Conservation (phyloP, 2,113 vertebrate genomes). For the Prinia subflava region DNA sequence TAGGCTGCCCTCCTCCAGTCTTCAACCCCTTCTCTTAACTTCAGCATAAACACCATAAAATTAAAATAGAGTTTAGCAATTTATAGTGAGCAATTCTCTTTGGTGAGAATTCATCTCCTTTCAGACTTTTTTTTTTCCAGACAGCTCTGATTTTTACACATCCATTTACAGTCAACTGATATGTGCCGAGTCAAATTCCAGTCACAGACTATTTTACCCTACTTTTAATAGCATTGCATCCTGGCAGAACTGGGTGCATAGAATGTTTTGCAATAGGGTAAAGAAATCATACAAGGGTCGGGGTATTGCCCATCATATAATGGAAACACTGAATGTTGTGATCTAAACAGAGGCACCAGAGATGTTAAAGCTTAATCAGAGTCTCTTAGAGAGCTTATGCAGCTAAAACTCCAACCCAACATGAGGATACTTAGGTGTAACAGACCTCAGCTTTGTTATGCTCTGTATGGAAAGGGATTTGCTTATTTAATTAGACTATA, state of each 20-base stretch:
- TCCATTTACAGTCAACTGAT: background rate
- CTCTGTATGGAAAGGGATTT: background rate
- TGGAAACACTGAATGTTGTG: background rate
- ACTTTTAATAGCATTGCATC: background rate
- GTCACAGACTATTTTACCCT: background rate
- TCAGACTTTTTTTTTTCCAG: background rate
- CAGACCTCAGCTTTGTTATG: background rate
- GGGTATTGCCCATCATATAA: fast-evolving
- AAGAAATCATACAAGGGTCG: background rate
- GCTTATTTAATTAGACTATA: background rate
- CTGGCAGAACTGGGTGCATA: background rate
- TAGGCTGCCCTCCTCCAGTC: background rate
- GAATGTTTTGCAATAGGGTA: background rate
- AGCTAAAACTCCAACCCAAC: background rate
- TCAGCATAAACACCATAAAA: background rate
- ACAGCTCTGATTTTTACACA: background rate
- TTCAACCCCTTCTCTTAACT: background rate
- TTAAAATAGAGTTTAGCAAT: background rate
- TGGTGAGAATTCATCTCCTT: background rate
- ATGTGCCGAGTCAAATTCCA: background rate
- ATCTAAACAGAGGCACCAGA: background rate
- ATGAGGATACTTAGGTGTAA: background rate
- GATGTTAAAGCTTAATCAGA: background rate
- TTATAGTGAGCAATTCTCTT: background rate
- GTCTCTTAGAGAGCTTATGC: background rate